A percentile compares a stretch with the other conserved stretches of the same genome.
These are phyloP conservation scores for Onchidella celtica DNA, from an alignment of 2,888 invertebrate genomes.

Conservation along the genomic window DNA sequence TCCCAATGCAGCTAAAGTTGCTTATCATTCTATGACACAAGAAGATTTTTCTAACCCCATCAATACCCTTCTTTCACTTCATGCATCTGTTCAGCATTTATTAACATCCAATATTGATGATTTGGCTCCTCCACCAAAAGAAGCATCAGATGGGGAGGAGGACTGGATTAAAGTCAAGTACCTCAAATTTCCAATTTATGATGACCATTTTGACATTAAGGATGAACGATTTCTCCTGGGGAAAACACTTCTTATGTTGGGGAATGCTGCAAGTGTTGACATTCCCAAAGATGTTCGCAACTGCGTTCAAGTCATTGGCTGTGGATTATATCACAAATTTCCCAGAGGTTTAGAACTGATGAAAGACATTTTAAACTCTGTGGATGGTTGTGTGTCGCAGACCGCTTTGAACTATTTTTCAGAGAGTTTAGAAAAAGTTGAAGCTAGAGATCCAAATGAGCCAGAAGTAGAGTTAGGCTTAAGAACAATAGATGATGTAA, in stretches of 20 bases:
- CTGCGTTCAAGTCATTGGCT: conserved; percentile 84
- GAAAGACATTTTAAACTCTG: conserved; percentile 53
- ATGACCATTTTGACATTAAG: conserved; percentile 93
- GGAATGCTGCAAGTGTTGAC: conserved; percentile 48
- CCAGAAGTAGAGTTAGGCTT: conserved; percentile 66
- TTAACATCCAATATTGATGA: conserved; percentile 51
- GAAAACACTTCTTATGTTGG: conserved; percentile 86
- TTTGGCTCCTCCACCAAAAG: conserved; percentile 56
- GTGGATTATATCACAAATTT: conserved; percentile 86
- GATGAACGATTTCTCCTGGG: conserved; percentile 88
- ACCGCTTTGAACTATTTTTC: conserved; percentile 61
- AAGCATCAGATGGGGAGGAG: conserved; percentile 44
- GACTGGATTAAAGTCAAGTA: conserved; percentile 86
- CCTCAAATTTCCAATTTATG: conserved; percentile 90
- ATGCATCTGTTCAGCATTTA: conserved; percentile 87
- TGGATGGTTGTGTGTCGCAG: conserved; percentile 51
- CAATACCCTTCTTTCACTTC: conserved; percentile 85
- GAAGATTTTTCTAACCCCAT: conserved; percentile 90
- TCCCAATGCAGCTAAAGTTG: conserved; percentile 87
- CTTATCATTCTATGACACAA: conserved; percentile 91
- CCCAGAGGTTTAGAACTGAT: conserved; percentile 80
- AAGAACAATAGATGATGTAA: conserved; percentile 68
- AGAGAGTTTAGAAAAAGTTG: conserved; percentile 60
- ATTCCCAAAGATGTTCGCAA: conserved; percentile 60
- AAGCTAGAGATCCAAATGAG: conserved; percentile 62